Evolutionary conservation across 2,888 invertebrate genomes (phyloP).

Genomic region (Hermaeophaga mercurialis): DNA sequence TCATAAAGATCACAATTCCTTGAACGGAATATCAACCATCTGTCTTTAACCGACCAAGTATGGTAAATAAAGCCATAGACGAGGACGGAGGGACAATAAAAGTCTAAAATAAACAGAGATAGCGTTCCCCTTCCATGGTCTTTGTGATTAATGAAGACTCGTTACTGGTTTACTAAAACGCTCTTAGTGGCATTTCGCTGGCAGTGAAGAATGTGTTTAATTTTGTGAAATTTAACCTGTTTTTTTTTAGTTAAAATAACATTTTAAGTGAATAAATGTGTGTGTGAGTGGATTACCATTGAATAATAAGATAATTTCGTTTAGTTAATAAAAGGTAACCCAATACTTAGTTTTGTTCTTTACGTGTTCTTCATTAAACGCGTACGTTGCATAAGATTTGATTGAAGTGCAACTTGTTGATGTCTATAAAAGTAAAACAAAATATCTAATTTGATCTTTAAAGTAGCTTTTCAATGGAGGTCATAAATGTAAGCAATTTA

Average conservation of each 20-base stretch:
- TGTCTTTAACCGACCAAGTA: constrained; percentile 17
- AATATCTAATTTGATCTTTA: neutral
- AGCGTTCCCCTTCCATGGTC: constrained; percentile 11
- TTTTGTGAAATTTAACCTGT: constrained; percentile 10
- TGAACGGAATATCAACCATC: neutral
- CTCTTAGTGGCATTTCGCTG: constrained; percentile 19
- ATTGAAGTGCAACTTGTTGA: neutral
- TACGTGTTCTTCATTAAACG: neutral
- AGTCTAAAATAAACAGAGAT: constrained; percentile 5
- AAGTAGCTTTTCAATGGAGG: neutral
- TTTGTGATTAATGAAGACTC: constrained; percentile 18
- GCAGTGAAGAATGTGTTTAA: constrained; percentile 8
- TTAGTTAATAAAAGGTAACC: constrained; percentile 13
- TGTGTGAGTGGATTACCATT: neutral
- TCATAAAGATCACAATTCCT: neutral
- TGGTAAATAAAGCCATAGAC: constrained; percentile 12
- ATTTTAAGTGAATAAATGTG: constrained; percentile 7
- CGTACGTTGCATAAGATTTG: constrained; percentile 10
- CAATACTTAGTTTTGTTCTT: neutral
- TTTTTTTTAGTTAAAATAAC: constrained; percentile 12
- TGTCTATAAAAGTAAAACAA: neutral
- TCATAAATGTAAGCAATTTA: neutral
- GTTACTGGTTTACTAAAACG: constrained; percentile 12
- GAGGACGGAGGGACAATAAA: constrained; percentile 10
- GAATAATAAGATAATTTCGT: neutral